Base-by-base conservation (phyloP, 1,140 invertebrate species). In the Ips nitidus region DNA sequence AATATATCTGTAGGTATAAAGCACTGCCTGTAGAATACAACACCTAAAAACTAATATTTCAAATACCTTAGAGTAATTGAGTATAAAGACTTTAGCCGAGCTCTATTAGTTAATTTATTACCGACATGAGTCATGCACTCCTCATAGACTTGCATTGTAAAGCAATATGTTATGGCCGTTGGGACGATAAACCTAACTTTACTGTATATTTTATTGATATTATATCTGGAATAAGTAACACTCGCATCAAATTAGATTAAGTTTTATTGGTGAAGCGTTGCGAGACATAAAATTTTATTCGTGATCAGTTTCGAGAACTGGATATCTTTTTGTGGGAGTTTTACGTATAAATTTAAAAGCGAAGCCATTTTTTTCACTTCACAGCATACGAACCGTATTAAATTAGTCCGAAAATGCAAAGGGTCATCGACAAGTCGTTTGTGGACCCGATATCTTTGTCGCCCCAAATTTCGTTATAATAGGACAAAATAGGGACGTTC, bases 191-290 rank as follows among this genome's bases (percentile, higher is more conserved):
- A 73, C 68, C 56, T 58, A 56, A 67, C 60, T 74, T 74, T 74
- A 74, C 66, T 70, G 66, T 66, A 74, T 72, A 72, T 74, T 75
- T 75, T 73, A 75, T 75, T 75, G 74, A 72, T 71, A 75, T 75
- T 73, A 73, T 71, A 68, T 69, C 60, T 71, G 63, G 69, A 73
- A 73, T 75, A 74, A 74, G 73, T 71, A 75, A 73, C 66, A 71
- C 70, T 71, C 63, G 60, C 65, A 73, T 70, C 71, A 69, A 73
- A 75, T 75, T 71, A 73, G 66, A 75, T 73, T 71, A 71, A 60
- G 53, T 71, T 67, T 70, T 70, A 70, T 70, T 70, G 69, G 62
- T 56, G 62, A 70, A 65, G 69, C 69, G 56, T 58, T 70, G 57
- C 43, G 66, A 69, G 66, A 74, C 50, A 74, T 74, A 74, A 74